Evolutionary conservation across 2,888 invertebrate genomes (phyloP).

Genomic region (Torymus tubicola): DNA sequence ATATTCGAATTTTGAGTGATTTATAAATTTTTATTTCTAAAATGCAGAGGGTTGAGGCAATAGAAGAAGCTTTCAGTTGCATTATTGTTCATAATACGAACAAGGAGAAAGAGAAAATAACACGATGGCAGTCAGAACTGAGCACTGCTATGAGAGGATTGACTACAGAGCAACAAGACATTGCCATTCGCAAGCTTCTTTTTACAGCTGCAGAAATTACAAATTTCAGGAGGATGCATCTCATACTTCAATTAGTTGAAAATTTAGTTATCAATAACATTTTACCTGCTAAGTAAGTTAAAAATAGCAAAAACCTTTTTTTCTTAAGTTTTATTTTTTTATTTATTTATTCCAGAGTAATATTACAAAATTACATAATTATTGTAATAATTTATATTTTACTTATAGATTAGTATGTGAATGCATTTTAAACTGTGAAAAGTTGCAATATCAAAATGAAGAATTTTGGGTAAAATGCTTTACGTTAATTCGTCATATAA

Average conservation of each 20-base stretch:
- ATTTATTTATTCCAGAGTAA: not conserved
- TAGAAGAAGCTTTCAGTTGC: slow-evolving; percentile 93
- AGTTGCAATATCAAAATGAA: slow-evolving; percentile 87
- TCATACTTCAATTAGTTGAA: slow-evolving; percentile 86
- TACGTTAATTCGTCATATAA: slow-evolving; percentile 87
- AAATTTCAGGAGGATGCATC: slow-evolving; percentile 85
- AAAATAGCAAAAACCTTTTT: slow-evolving; percentile 7
- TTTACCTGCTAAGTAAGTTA: slow-evolving; percentile 84
- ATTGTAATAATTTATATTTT: slow-evolving; percentile 18
- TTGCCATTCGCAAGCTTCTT: slow-evolving; percentile 86
- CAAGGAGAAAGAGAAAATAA: slow-evolving; percentile 83
- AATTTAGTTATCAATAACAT: slow-evolving; percentile 85
- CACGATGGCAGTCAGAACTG: slow-evolving; percentile 84
- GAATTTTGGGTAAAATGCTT: slow-evolving; percentile 95
- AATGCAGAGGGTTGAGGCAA: slow-evolving; percentile 86
- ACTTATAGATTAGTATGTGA: slow-evolving; percentile 88
- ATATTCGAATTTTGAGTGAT: not conserved
- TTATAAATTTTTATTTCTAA: not conserved
- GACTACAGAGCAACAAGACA: slow-evolving; percentile 85
- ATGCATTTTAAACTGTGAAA: slow-evolving; percentile 88
- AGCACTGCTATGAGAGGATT: slow-evolving; percentile 82
- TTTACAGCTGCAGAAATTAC: slow-evolving; percentile 85
- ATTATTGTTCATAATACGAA: slow-evolving; percentile 88
- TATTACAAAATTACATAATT: not conserved
- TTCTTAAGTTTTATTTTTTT: slow-evolving; percentile 22